phyloP scores from a whole-genome alignment of 1,140 invertebrate species.

The Eurosta solidaginis region DNA sequence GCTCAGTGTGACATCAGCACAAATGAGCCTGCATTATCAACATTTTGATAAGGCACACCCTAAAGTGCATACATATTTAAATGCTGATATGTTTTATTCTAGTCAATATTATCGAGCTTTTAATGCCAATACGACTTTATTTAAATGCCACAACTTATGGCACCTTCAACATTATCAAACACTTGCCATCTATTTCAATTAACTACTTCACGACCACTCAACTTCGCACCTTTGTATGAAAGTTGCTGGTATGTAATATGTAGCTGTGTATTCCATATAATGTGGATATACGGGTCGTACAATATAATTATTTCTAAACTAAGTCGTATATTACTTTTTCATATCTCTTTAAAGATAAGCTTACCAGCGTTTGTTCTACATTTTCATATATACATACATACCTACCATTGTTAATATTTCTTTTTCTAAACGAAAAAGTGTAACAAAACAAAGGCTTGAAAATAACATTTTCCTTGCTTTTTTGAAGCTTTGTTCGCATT shows the following conservation, averaged over 20 bases:
- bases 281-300: constrained; percentile 2
- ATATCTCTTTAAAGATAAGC: not conserved
- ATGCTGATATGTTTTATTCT: not conserved
- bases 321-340: constrained; percentile 14
- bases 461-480: not conserved
- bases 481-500: not conserved
- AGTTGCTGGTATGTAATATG: constrained; percentile 2
- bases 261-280: constrained; percentile 1
- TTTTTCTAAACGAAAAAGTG: too few species aligned
- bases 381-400: not conserved
- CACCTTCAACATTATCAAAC: constrained; percentile 10
- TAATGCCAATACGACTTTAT: constrained; percentile 7
- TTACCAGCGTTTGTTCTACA: not conserved
- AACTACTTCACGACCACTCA: constrained; percentile 20
- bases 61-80: too few species aligned
- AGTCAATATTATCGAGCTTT: not conserved
- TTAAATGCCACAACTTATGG: constrained; percentile 20
- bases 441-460: not conserved
- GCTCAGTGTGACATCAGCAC: too few species aligned
- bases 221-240: constrained; percentile 1
- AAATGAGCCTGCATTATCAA: too few species aligned
- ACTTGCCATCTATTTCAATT: constrained; percentile 14
- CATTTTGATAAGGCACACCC: too few species aligned
- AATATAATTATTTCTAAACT: constrained; percentile 18
- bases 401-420: too few species aligned